Base-by-base conservation (phyloP, 2,888 invertebrate species). In the Drosophila nigricruria region DNA sequence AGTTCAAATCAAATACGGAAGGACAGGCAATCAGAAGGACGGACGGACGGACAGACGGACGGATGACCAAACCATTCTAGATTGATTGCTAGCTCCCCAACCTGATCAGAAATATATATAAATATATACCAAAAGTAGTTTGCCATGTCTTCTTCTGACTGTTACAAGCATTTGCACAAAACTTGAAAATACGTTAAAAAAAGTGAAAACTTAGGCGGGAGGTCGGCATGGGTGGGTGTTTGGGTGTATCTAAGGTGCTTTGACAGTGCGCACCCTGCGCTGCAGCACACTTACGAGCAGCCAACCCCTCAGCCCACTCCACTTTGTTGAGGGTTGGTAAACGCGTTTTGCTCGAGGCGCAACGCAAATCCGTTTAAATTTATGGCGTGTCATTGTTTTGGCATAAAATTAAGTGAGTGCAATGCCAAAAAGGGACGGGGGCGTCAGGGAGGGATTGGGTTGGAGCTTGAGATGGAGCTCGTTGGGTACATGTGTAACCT, bases 351-450 rank as follows among this genome's bases (percentile, higher is more conserved):
- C 84, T 73, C 66, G 79, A 72, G 84, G 88, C 88, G 73, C 72
- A 85, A 70, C 71, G 71, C 81, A 86, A 86, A 86, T 86, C 86
- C 90, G 90, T 86, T 89, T 77, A 89, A 86, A 86, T 86, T 86
- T 89, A 86, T 86, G 90, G 84, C 81, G 88, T 86, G 88, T 86
- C 86, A 86, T 86, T 86, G 86, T 89, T 86, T 86, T 90, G 86
- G 84, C 84, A 89, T 89, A 79, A 86, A 88, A 88, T 89, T 89
- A 85, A 89, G 88, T 89, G 87, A 88, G 90, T 85, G 75, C 53
- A 70, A 50, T 43, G 67, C 12, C 34, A 45, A 16, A n/a, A 5
- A n/a, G 43, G 20, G 12, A 54, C 34, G 40, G 30, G 47, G 34
- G 18, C 5, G 43, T 6, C 3, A 1, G 36, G 1, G 27, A 23